Evolutionary conservation across 2,113 vertebrate genomes (phyloP).

Genomic region (Orientallactaga bullata): DNA sequence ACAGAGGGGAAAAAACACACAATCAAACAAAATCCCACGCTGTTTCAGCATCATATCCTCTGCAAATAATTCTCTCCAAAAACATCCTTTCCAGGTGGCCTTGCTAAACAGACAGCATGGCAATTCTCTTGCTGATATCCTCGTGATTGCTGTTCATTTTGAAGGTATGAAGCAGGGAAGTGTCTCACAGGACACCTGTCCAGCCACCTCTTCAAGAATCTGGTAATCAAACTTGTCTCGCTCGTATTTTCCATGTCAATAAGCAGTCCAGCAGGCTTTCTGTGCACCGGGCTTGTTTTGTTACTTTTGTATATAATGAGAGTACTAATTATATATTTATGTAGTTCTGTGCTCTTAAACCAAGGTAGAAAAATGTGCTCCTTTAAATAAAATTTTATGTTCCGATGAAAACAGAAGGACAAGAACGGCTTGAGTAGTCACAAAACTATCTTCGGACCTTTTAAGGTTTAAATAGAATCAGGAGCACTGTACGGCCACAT

Average conservation of each 20-base stretch:
- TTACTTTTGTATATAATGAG: constrained; percentile 67
- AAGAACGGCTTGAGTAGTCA: constrained; percentile 59
- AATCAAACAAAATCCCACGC: too few relatives aligned
- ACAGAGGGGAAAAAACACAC: background rate
- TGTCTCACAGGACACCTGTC: too few relatives aligned
- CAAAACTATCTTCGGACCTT: constrained; percentile 64
- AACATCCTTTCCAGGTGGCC: too few relatives aligned
- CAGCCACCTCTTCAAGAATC: background rate
- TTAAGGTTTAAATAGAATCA: constrained; percentile 38
- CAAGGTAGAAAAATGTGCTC: background rate
- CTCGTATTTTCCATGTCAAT: constrained; percentile 34
- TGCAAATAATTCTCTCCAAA: too few relatives aligned
- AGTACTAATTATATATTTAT: constrained; percentile 58
- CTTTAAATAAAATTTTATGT: constrained; percentile 56
- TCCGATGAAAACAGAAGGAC: constrained; percentile 70
- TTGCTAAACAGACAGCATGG: too few relatives aligned
- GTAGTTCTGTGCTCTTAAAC: background rate
- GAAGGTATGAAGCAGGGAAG: too few relatives aligned
- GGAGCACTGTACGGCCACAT: background rate
- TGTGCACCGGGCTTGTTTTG: constrained; percentile 54
- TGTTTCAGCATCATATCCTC: too few relatives aligned
- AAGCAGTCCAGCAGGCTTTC: constrained; percentile 24
- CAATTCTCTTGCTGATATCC: too few relatives aligned
- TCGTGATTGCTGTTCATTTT: too few relatives aligned
- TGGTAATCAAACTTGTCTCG: background rate